Evolutionary conservation across 2,797 vertebrate species (phyloP).

Genomic region (Spinus pinus): DNA sequence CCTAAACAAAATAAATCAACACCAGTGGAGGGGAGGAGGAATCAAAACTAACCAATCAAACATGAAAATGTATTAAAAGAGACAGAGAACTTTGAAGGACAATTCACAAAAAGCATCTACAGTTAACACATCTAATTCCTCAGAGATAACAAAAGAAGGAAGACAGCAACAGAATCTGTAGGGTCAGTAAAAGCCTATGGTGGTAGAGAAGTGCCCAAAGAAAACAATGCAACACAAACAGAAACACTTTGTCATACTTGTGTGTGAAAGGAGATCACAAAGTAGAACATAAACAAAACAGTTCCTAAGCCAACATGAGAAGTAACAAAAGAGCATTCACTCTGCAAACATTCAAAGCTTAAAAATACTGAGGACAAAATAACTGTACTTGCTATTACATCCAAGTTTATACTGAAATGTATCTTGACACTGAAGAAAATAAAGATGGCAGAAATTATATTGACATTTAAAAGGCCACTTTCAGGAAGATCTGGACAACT

Average conservation of each 20-base stretch:
- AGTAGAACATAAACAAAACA: neutral
- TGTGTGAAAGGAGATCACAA: neutral
- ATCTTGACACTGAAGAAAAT: neutral
- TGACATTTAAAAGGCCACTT: neutral
- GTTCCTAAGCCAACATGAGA: neutral
- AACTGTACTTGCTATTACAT: neutral
- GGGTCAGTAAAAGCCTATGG: neutral
- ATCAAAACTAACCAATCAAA: neutral
- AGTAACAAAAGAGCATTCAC: neutral
- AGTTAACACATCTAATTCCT: neutral
- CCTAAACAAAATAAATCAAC: neutral
- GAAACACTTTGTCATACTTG: neutral
- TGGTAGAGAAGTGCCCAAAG: neutral
- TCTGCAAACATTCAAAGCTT: neutral
- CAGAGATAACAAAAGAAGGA: neutral
- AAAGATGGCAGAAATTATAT: neutral
- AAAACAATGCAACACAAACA: neutral
- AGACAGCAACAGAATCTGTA: neutral
- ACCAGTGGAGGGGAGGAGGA: accelerated
- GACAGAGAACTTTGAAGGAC: neutral
- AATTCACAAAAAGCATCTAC: neutral
- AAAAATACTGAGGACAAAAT: neutral
- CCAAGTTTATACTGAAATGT: neutral
- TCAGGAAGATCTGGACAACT: neutral
- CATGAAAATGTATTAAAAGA: neutral